A percentile compares a stretch with the other conserved stretches of the same genome.
Conservation (phyloP, 2,113 vertebrate species). For the Oxyura jamaicensis region DNA sequence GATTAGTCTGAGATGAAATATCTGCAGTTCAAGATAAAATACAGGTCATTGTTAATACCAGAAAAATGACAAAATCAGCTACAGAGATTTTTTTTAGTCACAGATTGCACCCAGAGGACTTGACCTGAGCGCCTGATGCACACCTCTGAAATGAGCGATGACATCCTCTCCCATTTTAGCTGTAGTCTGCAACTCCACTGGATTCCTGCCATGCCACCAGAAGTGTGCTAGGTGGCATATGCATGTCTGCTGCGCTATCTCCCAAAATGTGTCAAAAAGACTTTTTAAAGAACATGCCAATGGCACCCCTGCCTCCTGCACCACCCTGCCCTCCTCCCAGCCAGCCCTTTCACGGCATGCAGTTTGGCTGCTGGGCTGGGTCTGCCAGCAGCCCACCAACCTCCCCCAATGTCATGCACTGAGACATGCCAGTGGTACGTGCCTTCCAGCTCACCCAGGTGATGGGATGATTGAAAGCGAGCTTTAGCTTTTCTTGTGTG, state of each 20-base stretch:
- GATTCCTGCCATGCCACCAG: slow-evolving; percentile 22
- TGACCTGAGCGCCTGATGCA: neutral
- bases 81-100: neutral
- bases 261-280: slow-evolving; percentile 49
- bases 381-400: neutral
- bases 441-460: neutral
- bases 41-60: neutral
- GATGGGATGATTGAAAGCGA: neutral
- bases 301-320: neutral
- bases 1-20: neutral
- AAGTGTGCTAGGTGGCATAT: slow-evolving; percentile 25
- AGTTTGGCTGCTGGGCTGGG: neutral
- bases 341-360: neutral
- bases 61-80: neutral
- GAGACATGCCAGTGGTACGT: neutral
- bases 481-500: neutral
- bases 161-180: neutral
- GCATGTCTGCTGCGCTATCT: neutral
- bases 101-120: neutral
- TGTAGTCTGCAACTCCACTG: neutral
- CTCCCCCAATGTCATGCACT: neutral
- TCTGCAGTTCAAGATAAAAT: slow-evolving; percentile 6
- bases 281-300: neutral
- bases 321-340: neutral
- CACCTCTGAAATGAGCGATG: neutral